phyloP scores from a whole-genome alignment of 2,888 invertebrate species.

The Oeneis ivallda region DNA sequence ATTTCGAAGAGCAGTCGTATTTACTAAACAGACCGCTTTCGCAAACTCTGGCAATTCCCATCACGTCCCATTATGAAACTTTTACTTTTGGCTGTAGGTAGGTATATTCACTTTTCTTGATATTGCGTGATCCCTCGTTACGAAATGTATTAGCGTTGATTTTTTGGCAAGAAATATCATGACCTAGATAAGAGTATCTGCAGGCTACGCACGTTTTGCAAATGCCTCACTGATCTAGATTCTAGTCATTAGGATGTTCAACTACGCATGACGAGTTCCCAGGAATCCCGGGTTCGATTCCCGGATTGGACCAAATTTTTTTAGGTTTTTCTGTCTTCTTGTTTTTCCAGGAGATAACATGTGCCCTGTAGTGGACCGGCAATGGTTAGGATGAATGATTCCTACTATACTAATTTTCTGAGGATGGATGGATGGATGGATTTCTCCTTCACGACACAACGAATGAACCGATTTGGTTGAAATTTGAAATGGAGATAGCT shows the following conservation, averaged over 20 bases:
- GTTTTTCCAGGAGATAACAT: no score
- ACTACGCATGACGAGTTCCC: no score
- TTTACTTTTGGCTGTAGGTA: constrained; percentile 48
- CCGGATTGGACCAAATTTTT: no score
- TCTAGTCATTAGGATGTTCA: neutral
- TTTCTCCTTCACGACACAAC: no score
- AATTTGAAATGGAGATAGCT: no score
- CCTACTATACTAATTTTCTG: no score
- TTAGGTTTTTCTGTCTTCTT: no score
- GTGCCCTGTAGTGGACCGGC: no score
- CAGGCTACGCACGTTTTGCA: neutral
- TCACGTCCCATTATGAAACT: constrained; percentile 60
- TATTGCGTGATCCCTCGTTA: constrained; percentile 36
- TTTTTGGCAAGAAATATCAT: constrained; percentile 16
- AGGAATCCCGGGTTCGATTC: no score
- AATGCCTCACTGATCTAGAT: neutral
- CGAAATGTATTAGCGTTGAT: constrained; percentile 33
- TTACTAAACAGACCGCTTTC: constrained; percentile 69
- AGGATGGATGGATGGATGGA: no score
- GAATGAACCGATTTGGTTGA: no score
- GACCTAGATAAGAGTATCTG: neutral
- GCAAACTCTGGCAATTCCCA: constrained; percentile 56
- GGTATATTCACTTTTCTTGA: constrained; percentile 36
- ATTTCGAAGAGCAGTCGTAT: constrained; percentile 65
- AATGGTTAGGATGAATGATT: no score